Evolutionary conservation across 2,888 invertebrate species (phyloP).

Genomic region (Gasteruption jaculator): DNA sequence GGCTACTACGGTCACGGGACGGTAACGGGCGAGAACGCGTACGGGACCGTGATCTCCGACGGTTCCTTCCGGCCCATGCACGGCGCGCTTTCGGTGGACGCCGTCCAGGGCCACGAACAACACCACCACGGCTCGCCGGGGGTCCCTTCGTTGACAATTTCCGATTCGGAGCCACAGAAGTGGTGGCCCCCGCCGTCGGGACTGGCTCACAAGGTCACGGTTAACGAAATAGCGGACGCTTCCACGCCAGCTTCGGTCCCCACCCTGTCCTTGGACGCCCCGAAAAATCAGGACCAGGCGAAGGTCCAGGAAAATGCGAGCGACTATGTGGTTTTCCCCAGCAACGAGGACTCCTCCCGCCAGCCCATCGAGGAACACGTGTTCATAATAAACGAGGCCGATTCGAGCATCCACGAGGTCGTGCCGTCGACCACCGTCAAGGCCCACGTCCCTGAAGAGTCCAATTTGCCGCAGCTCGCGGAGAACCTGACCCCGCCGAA

Average conservation of each 20-base stretch:
- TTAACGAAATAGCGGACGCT: background rate
- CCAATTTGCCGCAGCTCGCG: constrained; percentile 35
- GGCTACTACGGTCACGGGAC: constrained; percentile 50
- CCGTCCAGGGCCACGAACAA: constrained; percentile 13
- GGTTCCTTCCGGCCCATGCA: constrained; percentile 30
- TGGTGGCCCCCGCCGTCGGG: constrained; percentile 26
- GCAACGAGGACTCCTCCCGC: constrained; percentile 14
- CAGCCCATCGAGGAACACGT: constrained; percentile 39
- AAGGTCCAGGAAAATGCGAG: constrained; percentile 14
- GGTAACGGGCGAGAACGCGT: constrained; percentile 55
- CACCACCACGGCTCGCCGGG: too few species aligned
- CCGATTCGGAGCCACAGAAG: constrained; percentile 27
- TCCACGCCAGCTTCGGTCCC: background rate
- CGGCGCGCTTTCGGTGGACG: constrained; percentile 17
- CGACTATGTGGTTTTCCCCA: constrained; percentile 15
- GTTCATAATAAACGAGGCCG: constrained; percentile 42
- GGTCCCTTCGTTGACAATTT: constrained; percentile 25
- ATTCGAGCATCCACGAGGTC: constrained; percentile 36
- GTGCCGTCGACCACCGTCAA: constrained; percentile 23
- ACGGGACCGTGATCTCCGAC: constrained; percentile 28
- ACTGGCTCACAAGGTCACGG: constrained; percentile 13
- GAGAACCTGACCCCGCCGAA: constrained; percentile 42
- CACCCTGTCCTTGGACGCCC: background rate
- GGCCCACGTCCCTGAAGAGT: constrained; percentile 19
- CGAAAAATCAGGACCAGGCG: constrained; percentile 14